A percentile compares a stretch with the other conserved stretches of the same genome.
These are phyloP conservation scores for Plagodis pulveraria DNA, from an alignment of 2,888 invertebrate genomes.

Conservation along the genomic window DNA sequence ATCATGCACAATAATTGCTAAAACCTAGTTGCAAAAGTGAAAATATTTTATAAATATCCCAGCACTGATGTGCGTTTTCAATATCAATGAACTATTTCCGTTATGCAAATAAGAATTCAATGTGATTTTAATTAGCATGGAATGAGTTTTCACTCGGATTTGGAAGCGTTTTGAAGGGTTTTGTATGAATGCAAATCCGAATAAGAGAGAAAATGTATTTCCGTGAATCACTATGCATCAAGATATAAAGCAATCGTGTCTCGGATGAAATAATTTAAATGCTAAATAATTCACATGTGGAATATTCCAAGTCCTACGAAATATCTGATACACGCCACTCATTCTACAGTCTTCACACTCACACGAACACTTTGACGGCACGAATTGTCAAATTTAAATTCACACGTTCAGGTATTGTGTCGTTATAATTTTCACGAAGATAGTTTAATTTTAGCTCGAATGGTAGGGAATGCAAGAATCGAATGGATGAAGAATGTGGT, in stretches of 20 bases:
- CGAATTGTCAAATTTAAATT: slow-evolving; percentile 25
- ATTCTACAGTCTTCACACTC: not conserved
- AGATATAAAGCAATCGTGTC: not conserved
- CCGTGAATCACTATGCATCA: not conserved
- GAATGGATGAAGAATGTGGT: not conserved
- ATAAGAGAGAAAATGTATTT: too few relatives aligned
- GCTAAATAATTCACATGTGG: not conserved
- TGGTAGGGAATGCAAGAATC: not conserved
- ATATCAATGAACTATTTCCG: too few relatives aligned
- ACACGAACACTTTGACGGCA: not conserved
- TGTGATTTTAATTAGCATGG: too few relatives aligned
- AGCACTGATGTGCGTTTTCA: too few relatives aligned
- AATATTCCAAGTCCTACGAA: not conserved
- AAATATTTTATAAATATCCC: too few relatives aligned
- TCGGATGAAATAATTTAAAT: not conserved
- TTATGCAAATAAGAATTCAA: too few relatives aligned
- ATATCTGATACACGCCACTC: not conserved
- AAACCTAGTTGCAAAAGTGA: too few relatives aligned
- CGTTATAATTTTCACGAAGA: slow-evolving; percentile 21
- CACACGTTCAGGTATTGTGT: slow-evolving; percentile 26
- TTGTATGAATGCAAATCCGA: too few relatives aligned
- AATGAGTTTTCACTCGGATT: too few relatives aligned
- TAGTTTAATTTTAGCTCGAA: slow-evolving; percentile 24
- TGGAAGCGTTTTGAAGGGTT: too few relatives aligned
- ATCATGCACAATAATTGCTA: too few relatives aligned